Evolutionary conservation across 2,113 vertebrate species (phyloP).

Genomic region (Proteles cristata): DNA sequence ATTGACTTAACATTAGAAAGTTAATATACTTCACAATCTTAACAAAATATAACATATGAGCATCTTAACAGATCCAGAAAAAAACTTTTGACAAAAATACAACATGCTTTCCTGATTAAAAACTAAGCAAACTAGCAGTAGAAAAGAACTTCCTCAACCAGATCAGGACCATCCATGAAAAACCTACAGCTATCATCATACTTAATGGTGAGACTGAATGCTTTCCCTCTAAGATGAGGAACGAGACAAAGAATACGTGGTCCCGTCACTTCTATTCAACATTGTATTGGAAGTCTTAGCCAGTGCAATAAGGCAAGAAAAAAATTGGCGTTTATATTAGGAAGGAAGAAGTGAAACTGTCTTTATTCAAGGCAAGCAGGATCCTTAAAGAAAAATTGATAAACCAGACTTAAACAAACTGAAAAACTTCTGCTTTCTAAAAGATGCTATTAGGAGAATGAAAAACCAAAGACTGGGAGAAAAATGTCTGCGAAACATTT

Average conservation of each 20-base stretch:
- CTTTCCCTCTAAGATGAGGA: not conserved
- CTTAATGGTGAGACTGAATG: not conserved
- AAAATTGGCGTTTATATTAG: not conserved
- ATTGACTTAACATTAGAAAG: conserved; percentile 16
- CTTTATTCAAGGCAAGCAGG: not conserved
- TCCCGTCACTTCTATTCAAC: not conserved
- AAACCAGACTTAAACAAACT: not conserved
- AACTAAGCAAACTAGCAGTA: not conserved
- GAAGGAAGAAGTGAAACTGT: not conserved
- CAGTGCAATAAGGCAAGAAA: not conserved
- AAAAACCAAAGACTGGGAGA: not conserved
- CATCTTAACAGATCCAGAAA: not conserved
- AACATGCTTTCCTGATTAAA: not conserved
- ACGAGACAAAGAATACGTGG: not conserved
- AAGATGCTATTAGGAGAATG: not conserved
- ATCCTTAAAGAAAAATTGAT: not conserved
- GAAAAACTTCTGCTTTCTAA: not conserved
- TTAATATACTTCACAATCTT: not conserved
- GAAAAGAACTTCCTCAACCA: not conserved
- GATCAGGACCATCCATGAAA: not conserved
- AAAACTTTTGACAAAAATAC: not conserved
- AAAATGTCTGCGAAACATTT: not conserved
- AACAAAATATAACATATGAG: not conserved
- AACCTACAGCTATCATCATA: not conserved
- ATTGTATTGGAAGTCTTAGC: not conserved